Conservation (phyloP, 1,140 invertebrate genomes). For the Eciton burchellii region DNA sequence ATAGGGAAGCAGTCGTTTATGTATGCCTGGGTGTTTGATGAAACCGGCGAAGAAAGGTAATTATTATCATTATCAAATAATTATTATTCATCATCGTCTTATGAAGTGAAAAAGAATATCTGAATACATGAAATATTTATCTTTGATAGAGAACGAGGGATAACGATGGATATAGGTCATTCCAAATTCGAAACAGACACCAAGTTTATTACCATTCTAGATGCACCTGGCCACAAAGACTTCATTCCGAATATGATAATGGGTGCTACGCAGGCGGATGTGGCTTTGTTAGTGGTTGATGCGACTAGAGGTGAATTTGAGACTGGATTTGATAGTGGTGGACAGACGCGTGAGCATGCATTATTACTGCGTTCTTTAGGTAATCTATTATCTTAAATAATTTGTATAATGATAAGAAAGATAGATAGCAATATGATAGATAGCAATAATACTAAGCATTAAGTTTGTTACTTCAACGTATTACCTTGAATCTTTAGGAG, state of each 20-base stretch:
- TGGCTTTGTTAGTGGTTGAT: slow-evolving; percentile 98
- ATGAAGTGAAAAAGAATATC: background rate
- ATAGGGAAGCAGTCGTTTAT: slow-evolving; percentile 99
- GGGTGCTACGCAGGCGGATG: slow-evolving; percentile 98
- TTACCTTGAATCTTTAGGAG: slow-evolving; percentile 71
- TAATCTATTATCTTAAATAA: slow-evolving; percentile 71
- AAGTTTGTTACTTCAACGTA: slow-evolving; percentile 1
- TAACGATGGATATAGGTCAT: slow-evolving; percentile 99
- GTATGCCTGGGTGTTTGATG: slow-evolving; percentile 99
- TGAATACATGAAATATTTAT: too few species aligned
- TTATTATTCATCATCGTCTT: background rate
- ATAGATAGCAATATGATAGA: too few species aligned
- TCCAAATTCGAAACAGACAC: slow-evolving; percentile 96
- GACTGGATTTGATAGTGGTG: slow-evolving; percentile 98
- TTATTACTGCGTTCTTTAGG: slow-evolving; percentile 96
- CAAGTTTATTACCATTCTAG: slow-evolving; percentile 94
- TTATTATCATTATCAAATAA: too few species aligned
- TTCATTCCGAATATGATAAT: slow-evolving; percentile 99
- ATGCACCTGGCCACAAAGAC: slow-evolving; percentile 99
- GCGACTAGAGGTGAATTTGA: slow-evolving; percentile 98
- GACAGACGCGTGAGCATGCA: slow-evolving; percentile 99
- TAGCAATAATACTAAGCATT: too few species aligned
- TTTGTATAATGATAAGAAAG: too few species aligned
- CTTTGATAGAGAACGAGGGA: slow-evolving; percentile 89
- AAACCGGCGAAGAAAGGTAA: slow-evolving; percentile 98